Percentiles rank a stretch among this genome's conserved stretches.
These are phyloP conservation scores for Xylota sylvarum DNA, from an alignment of 2,888 invertebrate species.

Conservation along the genomic window DNA sequence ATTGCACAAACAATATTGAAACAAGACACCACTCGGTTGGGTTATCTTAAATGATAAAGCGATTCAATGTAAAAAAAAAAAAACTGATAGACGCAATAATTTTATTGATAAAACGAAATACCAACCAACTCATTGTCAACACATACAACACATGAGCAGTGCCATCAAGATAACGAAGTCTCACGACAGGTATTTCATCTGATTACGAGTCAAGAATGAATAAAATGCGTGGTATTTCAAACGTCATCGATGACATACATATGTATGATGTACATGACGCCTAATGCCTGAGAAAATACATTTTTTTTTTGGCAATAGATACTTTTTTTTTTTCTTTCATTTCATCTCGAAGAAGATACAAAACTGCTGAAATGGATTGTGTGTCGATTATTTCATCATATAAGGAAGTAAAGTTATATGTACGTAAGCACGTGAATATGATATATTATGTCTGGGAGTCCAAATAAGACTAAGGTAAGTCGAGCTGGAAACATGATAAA, in stretches of 20 bases:
- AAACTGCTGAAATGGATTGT: neutral
- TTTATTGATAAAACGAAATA: conserved; percentile 1
- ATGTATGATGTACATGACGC: too few species aligned
- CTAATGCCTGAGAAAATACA: too few species aligned
- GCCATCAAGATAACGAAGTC: conserved; percentile 15
- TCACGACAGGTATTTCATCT: conserved; percentile 16
- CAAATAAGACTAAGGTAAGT: conserved; percentile 4
- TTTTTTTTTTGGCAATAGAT: neutral
- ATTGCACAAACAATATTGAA: neutral
- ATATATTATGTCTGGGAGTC: neutral
- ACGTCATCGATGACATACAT: conserved; percentile 28
- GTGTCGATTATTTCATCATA: conserved; percentile 4
- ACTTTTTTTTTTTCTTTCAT: neutral
- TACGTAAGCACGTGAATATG: neutral
- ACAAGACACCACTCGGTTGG: neutral
- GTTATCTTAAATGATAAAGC: neutral
- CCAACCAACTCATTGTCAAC: neutral
- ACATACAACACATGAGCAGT: neutral
- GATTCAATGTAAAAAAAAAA: neutral
- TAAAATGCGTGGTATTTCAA: neutral
- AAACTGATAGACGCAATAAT: neutral
- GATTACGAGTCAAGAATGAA: neutral
- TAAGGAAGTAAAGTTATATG: neutral
- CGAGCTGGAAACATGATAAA: neutral
- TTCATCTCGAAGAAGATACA: neutral